Conservation (phyloP, 1,140 invertebrate species). For the Carposina sasakii region DNA sequence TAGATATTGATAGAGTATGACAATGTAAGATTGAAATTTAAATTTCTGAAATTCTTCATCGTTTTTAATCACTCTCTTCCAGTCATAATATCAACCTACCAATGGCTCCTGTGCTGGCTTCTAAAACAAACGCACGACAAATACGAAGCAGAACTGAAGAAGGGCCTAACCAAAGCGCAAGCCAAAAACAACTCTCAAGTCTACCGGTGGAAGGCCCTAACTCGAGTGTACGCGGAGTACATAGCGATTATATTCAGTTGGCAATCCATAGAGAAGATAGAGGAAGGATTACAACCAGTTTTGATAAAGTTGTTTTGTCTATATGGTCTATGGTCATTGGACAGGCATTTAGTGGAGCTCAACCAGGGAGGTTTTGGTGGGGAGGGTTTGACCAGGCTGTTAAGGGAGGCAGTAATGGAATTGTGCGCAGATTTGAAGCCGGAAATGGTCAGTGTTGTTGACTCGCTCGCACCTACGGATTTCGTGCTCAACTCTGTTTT, state of each 20-base stretch:
- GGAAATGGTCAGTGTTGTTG: slow-evolving; percentile 85
- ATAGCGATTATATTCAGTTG: slow-evolving; percentile 76
- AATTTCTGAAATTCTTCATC: too few relatives aligned
- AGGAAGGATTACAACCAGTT: slow-evolving; percentile 71
- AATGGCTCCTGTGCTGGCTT: slow-evolving; percentile 90
- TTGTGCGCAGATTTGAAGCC: slow-evolving; percentile 82
- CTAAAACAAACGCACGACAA: slow-evolving; percentile 79
- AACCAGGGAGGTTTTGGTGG: slow-evolving; percentile 77
- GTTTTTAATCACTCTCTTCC: too few relatives aligned
- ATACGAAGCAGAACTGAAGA: slow-evolving; percentile 71
- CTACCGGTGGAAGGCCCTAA: slow-evolving; percentile 83
- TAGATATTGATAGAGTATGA: too few relatives aligned
- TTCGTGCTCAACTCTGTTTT: slow-evolving; percentile 89
- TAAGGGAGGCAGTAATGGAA: slow-evolving; percentile 78
- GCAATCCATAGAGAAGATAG: slow-evolving; percentile 70
- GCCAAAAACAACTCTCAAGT: slow-evolving; percentile 88
- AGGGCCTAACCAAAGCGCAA: slow-evolving; percentile 79
- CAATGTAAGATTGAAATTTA: too few relatives aligned
- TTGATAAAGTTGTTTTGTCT: slow-evolving; percentile 79
- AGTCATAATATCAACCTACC: slow-evolving; percentile 83
- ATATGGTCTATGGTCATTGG: slow-evolving; percentile 81
- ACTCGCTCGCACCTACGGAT: slow-evolving; percentile 91
- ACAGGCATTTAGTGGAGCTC: slow-evolving; percentile 83
- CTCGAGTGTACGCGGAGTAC: slow-evolving; percentile 84
- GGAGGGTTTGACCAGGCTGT: slow-evolving; percentile 55